A percentile compares a stretch with the other conserved stretches of the same genome.
Conservation (phyloP, 92 coral and sea anemone species). For the Heteractis magnifica region DNA sequence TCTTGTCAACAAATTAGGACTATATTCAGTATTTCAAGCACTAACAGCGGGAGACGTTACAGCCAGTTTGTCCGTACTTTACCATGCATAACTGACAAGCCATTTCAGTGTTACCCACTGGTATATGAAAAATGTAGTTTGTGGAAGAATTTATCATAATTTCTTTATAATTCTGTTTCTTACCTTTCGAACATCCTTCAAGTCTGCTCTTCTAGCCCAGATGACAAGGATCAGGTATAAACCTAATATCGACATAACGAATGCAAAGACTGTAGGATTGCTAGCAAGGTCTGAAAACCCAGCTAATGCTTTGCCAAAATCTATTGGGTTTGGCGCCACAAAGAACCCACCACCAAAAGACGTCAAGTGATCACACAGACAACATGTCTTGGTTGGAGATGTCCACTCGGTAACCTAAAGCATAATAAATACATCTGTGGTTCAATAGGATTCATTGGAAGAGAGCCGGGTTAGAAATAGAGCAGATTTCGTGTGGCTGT, state of each 20-base stretch:
- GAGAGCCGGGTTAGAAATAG: no score
- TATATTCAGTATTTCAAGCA: no score
- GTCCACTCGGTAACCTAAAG: slow-evolving; percentile 52
- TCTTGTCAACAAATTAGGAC: no score
- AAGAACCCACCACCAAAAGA: slow-evolving; percentile 90
- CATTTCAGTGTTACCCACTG: no score
- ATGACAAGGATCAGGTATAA: slow-evolving; percentile 67
- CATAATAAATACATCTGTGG: no score
- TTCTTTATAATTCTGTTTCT: neutral
- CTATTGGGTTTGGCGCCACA: slow-evolving; percentile 93
- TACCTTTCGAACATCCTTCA: slow-evolving; percentile 75
- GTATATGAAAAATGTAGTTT: neutral
- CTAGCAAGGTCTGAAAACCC: slow-evolving; percentile 68
- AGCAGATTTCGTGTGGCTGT: no score
- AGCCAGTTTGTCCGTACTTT: no score
- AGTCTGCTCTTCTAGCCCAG: slow-evolving; percentile 83
- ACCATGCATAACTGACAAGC: no score
- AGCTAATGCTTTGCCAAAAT: slow-evolving; percentile 60
- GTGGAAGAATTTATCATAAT: no score
- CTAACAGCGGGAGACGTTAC: no score
- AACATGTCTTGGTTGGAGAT: slow-evolving; percentile 41
- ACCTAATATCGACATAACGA: slow-evolving; percentile 77
- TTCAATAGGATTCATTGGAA: no score
- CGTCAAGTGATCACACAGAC: slow-evolving; percentile 80
- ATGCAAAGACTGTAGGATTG: slow-evolving; percentile 83